Base-by-base conservation (phyloP, 1,140 invertebrate species). In the Zophobas morio region DNA sequence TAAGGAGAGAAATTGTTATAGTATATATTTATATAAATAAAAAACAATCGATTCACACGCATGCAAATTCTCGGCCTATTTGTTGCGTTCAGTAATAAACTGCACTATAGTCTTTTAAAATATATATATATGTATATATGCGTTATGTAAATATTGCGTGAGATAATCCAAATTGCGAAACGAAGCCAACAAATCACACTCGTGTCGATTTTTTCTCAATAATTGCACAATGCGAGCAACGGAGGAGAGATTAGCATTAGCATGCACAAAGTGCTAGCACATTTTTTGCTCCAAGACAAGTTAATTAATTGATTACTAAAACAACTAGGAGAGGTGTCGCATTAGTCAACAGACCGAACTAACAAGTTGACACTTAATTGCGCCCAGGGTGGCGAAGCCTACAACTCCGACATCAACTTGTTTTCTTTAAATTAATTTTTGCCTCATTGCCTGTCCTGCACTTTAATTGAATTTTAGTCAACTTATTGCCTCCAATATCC, bases 101-200 rank as follows among this genome's bases (percentile, higher is more conserved):
- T 73, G 71, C 71, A 56, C n/a, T 56, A 47, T 73, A 20, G 20
- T 56, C 49, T 8, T 73, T 73, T 54, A 73, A 72, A 73, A 73
- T 73, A 34, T 73, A 73, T 56, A 37, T 49, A 35, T 73, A 73
- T 73, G 56, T 73, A 34, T 73, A 73, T 56, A 37, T 49, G 40
- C 56, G 56, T 73, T 73, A 73, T 73, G 71, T 73, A 73, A 73
- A 73, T 73, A 73, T 73, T 73, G 71, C 71, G 71, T 73, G 51
- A 53, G 54, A 73, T 56, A 56, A 73, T 73, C 56, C 51, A 1
- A 66, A 73, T 56, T 54, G 51, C 39, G 35, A 37, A 73, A 73
- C 1, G 8, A 66, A 66, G 2, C n/a, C 8, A 20, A 66, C 60
- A 46, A 66, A 66, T 66, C 60, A 60, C 56, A 66, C 60, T 46